Base-by-base conservation (phyloP, 35 echinoderm and acorn worm genomes). In the Stichopus chloronotus region DNA sequence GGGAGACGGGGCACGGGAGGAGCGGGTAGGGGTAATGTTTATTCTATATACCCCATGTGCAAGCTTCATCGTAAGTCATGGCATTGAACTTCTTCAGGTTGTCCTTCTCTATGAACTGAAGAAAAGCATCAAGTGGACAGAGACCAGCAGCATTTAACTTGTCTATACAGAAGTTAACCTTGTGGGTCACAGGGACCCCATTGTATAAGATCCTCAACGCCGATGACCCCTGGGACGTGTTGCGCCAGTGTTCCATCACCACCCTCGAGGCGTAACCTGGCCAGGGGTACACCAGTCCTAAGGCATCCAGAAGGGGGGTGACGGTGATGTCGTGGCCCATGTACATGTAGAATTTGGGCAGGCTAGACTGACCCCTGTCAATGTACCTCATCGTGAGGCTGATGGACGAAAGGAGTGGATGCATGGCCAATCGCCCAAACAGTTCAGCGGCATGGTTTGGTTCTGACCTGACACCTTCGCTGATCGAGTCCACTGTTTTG, bases 211-310 rank as follows among this genome's bases (percentile, higher is more conserved):
- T 61, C 58, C 57, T 80, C 25, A 92, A 9, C 17, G 58, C 77
- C 23, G 58, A 72, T 23, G 20, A 2, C 4, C 52, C 54, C 3
- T 6, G 13, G 16, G 55, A 53, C 2, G 22, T 25, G 13, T 83
- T 23, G 24, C 84, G n/a, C 91, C 91, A 92, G 16, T 59, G 91
- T 54, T 92, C 78, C 25, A 92, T 57, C 25, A 92, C 57, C n/a
- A 92, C 22, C 20, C 91, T 82, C 2, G 91, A 92, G 4, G 91
- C 78, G 53, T 83, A 92, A 0, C 76, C 76, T 1, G 91, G 91
- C 91, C 91, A 92, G 10, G 91, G 76, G 25, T 92, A 82, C 19
- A 57, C 56, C 55, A 92, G 78, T 10, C 91, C 91, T 82, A 92
- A 55, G 24, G 78, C 78, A 69, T 92, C 91, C 16, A 92, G 56